phyloP scores from a whole-genome alignment of 1,140 invertebrate species.

The Drosophila melanica region DNA sequence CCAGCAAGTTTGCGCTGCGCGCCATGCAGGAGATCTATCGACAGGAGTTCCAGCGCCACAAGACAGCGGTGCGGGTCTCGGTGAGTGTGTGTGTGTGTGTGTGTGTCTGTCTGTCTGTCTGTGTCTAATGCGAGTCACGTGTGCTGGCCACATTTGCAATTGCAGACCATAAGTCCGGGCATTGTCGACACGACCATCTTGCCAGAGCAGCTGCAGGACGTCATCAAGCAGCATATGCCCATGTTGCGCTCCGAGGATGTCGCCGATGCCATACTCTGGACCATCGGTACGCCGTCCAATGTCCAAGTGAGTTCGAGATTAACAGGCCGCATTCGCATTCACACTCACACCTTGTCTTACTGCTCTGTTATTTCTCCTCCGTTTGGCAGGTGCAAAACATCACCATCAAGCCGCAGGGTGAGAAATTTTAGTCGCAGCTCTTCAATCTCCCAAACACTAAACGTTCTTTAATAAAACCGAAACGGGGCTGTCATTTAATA shows the following conservation, averaged over 20 bases:
- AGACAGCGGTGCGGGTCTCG: constrained; percentile 86
- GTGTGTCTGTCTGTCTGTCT: no score
- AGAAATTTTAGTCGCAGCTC: constrained; percentile 63
- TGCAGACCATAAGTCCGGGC: constrained; percentile 87
- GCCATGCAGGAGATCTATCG: constrained; percentile 87
- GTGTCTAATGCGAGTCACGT: no score
- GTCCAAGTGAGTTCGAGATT: constrained; percentile 86
- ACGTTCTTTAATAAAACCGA: no score
- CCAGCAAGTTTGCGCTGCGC: constrained; percentile 86
- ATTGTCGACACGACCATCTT: constrained; percentile 86
- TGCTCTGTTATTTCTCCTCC: no score
- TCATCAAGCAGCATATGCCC: constrained; percentile 61
- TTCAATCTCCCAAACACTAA: no score
- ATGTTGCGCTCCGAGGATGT: constrained; percentile 85
- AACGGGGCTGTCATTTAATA: no score
- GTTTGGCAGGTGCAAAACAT: constrained; percentile 70
- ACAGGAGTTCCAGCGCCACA: constrained; percentile 82
- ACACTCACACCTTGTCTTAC: no score
- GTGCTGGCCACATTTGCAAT: not conserved
- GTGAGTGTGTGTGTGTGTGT: constrained; percentile 81
- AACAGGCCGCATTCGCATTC: no score
- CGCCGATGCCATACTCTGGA: constrained; percentile 86
- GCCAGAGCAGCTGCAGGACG: constrained; percentile 57
- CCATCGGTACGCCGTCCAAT: constrained; percentile 86
- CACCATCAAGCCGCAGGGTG: constrained; percentile 79